Percentiles rank a stretch among this genome's conserved stretches.
These are phyloP conservation scores for Eurois occulta DNA, from an alignment of 2,888 invertebrate species.

Conservation along the genomic window DNA sequence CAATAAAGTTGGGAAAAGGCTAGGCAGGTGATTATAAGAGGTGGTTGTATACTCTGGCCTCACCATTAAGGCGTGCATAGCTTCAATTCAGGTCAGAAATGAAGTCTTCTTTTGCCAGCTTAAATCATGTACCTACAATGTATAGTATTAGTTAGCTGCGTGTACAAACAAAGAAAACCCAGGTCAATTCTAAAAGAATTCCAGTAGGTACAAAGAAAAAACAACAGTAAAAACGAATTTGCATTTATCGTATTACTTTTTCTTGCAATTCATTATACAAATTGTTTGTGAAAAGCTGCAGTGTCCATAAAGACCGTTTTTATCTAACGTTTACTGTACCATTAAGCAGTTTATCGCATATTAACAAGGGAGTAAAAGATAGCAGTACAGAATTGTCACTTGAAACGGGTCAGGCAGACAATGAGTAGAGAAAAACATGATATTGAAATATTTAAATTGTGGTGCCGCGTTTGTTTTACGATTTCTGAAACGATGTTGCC, in stretches of 20 bases:
- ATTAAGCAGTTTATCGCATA: constrained; percentile 58
- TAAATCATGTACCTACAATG: not conserved
- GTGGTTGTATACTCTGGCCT: not conserved
- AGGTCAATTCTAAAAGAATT: not conserved
- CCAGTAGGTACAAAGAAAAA: constrained; percentile 10
- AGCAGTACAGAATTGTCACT: constrained; percentile 42
- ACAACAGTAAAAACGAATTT: constrained; percentile 43
- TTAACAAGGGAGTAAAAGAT: constrained; percentile 52
- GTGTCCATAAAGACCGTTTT: constrained; percentile 55
- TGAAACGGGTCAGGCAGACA: constrained; percentile 55
- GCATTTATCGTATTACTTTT: constrained; percentile 41
- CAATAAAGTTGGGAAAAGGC: no score
- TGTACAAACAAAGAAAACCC: not conserved
- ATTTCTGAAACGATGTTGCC: constrained; percentile 52
- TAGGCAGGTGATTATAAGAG: no score
- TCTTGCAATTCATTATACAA: constrained; percentile 57
- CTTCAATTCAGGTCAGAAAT: not conserved
- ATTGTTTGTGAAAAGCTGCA: constrained; percentile 51
- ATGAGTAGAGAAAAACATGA: constrained; percentile 52
- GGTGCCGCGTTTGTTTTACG: constrained; percentile 64
- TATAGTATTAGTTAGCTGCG: not conserved
- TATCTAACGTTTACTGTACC: constrained; percentile 46
- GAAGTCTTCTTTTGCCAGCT: not conserved
- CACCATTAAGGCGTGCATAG: not conserved
- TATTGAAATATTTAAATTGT: constrained; percentile 63